Evolutionary conservation across 2,797 vertebrate species (phyloP).

Genomic region (Cyprinodon diabolis): DNA sequence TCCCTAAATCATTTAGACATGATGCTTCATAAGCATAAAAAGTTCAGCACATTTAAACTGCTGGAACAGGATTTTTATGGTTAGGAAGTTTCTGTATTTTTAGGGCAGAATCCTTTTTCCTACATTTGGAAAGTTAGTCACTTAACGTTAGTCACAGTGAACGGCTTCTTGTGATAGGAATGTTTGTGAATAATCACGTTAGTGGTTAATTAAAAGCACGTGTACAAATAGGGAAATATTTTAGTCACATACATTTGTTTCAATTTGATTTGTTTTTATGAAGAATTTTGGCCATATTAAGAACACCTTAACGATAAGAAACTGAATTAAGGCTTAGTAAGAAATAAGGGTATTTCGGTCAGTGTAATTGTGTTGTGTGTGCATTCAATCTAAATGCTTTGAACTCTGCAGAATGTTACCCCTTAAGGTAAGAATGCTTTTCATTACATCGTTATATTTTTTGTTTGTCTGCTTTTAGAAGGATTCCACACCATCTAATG

Average conservation of each 20-base stretch:
- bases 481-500: slow-evolving; percentile 84
- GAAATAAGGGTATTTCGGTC: no score
- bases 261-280: neutral
- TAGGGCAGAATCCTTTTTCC: neutral
- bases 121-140: neutral
- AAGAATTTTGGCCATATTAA: neutral
- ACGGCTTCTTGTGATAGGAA: neutral
- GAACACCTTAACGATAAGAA: neutral
- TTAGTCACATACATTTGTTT: neutral
- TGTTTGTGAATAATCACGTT: neutral
- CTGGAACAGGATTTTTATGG: neutral
- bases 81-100: neutral
- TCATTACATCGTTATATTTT: neutral
- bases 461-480: slow-evolving; percentile 70
- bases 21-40: neutral
- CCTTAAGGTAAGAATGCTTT: no score
- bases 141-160: no score
- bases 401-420: neutral
- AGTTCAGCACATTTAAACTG: neutral
- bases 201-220: no score
- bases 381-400: neutral
- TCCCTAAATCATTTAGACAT: neutral
- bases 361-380: neutral
- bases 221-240: no score
- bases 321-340: neutral